Evolutionary conservation across 2,797 vertebrate genomes (phyloP), one percentile per base, ranked within the genome.

Genomic region (Lacerta bilineata): DNA sequence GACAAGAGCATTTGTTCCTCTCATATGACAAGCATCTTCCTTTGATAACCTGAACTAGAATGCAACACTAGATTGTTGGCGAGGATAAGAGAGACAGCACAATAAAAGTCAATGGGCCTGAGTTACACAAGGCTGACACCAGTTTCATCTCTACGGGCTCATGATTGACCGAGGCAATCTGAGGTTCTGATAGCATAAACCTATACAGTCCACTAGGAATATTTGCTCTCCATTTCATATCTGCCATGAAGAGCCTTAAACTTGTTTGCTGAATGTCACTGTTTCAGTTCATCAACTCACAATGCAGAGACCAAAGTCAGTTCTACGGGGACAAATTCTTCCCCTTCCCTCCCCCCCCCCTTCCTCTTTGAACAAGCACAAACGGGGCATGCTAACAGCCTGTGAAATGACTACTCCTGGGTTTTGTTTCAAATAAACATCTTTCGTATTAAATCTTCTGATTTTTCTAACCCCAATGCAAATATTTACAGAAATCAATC

Each of bases 141-240:
- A 87, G 86, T 1, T 10, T 84, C 90, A 11, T 90, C 92, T 91
- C 81, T 2, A 0, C 23, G 75, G 88, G 43, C 50, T 33, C 94
- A 91, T 89, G 93, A 94, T 85, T 95, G 93, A 95, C 55, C 76
- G 88, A 94, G 78, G 89, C 95, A 95, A 94, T 72, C 1, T 4
- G 77, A 92, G 92, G 61, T 0, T 9, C 72, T 88, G 88, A 94
- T 94, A 88, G 43, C 55, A 92, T 89, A 93, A 93, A 93, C 91
- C 92, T 80, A 17, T 4, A 84, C 78, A 86, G 86, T 50, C 88
- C 87, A 84, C 91, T 17, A 95, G 86, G 89, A 96, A 84, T 93
- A 95, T 95, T 92, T 91, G 87, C 84, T 93, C 87, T 94, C 80
- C 71, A 39, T 96, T 96, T 95, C 87, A n/a, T 69, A 93, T 90